Percentiles rank a stretch among this genome's conserved stretches.
phyloP scores from a whole-genome alignment of 1,140 invertebrate genomes.

The Bombus fervidus region DNA sequence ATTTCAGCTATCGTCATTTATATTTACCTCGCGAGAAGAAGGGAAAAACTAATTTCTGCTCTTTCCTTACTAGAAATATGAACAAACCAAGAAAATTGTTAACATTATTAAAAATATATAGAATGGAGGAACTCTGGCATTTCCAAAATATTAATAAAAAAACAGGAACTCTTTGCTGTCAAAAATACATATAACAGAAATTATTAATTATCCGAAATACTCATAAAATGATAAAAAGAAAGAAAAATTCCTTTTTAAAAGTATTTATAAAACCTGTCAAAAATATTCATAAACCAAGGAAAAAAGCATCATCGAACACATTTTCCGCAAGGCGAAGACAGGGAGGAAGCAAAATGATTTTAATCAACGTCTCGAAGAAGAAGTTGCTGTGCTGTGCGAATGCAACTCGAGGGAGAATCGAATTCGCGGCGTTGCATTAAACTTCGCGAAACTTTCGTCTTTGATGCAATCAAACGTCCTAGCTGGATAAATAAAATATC shows the following conservation, averaged over 20 bases:
- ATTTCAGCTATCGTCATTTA: not conserved
- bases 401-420: not conserved
- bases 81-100: not conserved
- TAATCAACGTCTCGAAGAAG: not conserved
- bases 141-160: too few relatives aligned
- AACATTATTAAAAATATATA: not conserved
- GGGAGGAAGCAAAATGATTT: not conserved
- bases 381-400: not conserved
- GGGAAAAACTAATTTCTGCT: not conserved
- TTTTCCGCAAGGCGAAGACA: not conserved
- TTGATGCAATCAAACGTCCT: not conserved
- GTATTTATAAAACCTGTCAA: not conserved
- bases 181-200: too few relatives aligned
- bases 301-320: not conserved
- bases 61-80: too few relatives aligned
- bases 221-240: too few relatives aligned
- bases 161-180: too few relatives aligned
- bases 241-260: not conserved
- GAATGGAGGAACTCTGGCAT: not conserved
- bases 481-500: conserved; percentile 18
- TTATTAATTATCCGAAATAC: too few relatives aligned
- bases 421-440: not conserved
- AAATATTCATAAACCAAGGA: not conserved
- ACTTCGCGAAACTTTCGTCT: not conserved
- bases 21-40: not conserved